phyloP scores from a whole-genome alignment of 2,113 vertebrate genomes.

The Pipra filicauda region DNA sequence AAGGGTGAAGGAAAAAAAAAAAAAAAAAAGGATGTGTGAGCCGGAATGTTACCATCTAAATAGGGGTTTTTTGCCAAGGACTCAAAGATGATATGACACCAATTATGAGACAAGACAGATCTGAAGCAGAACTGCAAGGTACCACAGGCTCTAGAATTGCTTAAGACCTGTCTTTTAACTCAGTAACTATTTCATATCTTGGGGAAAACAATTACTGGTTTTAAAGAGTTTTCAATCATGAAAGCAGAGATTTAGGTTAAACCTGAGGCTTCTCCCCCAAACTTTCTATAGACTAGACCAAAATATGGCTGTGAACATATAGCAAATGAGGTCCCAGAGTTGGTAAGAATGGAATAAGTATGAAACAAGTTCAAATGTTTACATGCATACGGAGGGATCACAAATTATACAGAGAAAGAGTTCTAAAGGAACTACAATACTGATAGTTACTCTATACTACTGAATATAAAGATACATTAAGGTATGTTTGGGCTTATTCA shows the following conservation, averaged over 20 bases:
- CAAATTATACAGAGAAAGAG: neutral
- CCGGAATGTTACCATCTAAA: neutral
- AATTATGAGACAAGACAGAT: neutral
- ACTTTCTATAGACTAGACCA: neutral
- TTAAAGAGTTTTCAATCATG: neutral
- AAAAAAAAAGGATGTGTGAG: accelerated
- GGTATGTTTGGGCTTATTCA: neutral
- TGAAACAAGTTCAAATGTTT: neutral
- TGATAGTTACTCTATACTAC: neutral
- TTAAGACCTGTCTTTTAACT: neutral
- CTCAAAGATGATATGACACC: neutral
- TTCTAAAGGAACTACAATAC: neutral
- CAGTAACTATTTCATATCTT: neutral
- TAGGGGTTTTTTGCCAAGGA: neutral
- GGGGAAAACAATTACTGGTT: neutral
- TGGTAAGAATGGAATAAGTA: neutral
- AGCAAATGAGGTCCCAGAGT: neutral
- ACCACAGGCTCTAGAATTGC: neutral
- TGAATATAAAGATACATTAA: neutral
- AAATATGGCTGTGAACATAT: neutral
- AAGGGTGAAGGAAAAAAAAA: too few relatives aligned
- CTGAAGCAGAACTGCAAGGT: neutral
- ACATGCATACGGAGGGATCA: neutral
- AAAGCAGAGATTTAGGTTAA: neutral
- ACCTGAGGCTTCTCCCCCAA: neutral